Percentiles rank a stretch among this genome's conserved stretches.
Evolutionary conservation across 2,113 vertebrate species (phyloP).

Genomic region (Cheirogaleus medius): DNA sequence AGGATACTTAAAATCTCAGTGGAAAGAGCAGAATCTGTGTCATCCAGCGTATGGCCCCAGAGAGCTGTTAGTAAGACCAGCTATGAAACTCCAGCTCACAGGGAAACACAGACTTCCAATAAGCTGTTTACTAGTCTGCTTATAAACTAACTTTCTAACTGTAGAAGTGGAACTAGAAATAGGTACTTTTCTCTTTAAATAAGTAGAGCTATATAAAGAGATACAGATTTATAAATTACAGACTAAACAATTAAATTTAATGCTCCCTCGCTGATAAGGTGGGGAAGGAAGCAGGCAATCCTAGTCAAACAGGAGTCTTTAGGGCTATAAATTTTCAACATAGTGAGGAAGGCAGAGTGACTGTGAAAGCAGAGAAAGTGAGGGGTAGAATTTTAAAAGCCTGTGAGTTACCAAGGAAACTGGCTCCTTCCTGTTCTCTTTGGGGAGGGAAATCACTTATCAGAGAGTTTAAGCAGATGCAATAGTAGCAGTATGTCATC

Average conservation of each 20-base stretch:
- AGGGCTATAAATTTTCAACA: background rate
- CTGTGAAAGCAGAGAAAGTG: background rate
- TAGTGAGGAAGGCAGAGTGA: background rate
- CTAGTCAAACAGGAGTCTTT: background rate
- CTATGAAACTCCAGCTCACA: background rate
- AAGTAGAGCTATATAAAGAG: background rate
- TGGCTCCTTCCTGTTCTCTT: background rate
- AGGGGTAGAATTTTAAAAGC: background rate
- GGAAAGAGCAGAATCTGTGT: background rate
- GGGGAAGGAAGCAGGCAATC: background rate
- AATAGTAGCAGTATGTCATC: background rate
- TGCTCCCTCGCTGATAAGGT: background rate
- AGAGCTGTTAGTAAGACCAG: background rate
- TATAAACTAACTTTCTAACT: background rate
- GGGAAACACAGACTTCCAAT: background rate
- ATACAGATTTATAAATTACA: background rate
- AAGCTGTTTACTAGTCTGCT: background rate
- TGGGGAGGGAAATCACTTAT: background rate
- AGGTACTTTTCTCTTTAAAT: background rate
- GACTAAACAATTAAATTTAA: background rate
- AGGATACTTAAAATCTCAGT: background rate
- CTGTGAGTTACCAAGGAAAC: background rate
- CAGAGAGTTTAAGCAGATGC: background rate
- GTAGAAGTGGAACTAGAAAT: background rate
- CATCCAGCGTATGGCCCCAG: background rate